phyloP scores from a whole-genome alignment of 2,797 vertebrate genomes.

The Enteromius unitaeniatus region DNA sequence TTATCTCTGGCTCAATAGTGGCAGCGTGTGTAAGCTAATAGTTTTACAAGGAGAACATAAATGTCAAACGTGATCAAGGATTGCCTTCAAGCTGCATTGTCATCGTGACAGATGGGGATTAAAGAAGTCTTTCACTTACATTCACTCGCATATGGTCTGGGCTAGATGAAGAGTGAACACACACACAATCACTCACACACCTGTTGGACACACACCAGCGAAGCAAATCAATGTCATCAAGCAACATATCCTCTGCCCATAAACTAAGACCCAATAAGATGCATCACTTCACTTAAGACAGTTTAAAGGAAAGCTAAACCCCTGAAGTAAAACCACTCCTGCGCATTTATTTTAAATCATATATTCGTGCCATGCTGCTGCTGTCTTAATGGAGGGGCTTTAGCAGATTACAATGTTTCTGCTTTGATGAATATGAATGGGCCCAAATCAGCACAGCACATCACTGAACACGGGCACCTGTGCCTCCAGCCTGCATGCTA shows the following conservation, averaged over 20 bases:
- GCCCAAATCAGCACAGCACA: constrained; percentile 31
- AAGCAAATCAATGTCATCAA: constrained; percentile 33
- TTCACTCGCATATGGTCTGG: background rate
- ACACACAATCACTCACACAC: background rate
- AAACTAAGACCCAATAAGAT: constrained; percentile 43
- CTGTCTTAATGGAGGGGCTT: constrained; percentile 13
- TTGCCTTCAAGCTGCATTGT: constrained; percentile 26
- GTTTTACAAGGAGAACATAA: constrained; percentile 13
- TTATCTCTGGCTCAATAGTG: background rate
- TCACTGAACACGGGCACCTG: constrained; percentile 28
- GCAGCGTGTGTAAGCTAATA: constrained; percentile 4
- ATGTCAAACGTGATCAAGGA: constrained; percentile 3
- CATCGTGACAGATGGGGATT: constrained; percentile 3
- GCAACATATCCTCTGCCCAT: constrained; percentile 24
- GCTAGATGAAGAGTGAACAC: background rate
- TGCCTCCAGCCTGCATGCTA: constrained; percentile 9
- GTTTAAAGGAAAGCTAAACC: constrained; percentile 13
- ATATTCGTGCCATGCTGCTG: background rate
- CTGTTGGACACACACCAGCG: constrained; percentile 14
- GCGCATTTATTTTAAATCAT: constrained; percentile 35
- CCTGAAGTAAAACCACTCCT: constrained; percentile 34
- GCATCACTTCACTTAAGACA: constrained; percentile 31
- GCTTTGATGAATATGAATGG: constrained; percentile 40
- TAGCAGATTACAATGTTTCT: constrained; percentile 38
- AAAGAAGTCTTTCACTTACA: background rate